phyloP scores from a whole-genome alignment of 2,113 vertebrate species.

The Cyphomyrus discorhynchus region DNA sequence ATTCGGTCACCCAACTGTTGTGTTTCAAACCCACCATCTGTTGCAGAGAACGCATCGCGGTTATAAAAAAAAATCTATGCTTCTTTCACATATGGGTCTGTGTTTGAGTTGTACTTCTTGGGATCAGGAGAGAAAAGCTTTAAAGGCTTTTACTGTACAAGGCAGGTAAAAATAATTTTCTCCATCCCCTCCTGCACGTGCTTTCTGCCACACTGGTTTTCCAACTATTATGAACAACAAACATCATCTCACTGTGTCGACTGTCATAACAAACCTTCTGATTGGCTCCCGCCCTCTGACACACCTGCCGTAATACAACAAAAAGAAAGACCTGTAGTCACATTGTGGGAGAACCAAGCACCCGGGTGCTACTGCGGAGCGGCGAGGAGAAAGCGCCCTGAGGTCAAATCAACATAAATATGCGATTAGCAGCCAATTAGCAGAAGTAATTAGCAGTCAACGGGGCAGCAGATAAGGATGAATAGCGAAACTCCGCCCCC shows the following conservation, averaged over 20 bases:
- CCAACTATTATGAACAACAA: neutral
- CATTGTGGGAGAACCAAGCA: neutral
- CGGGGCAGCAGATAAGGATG: neutral
- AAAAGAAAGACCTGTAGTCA: neutral
- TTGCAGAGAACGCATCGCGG: neutral
- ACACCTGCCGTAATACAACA: neutral
- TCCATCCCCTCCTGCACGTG: neutral
- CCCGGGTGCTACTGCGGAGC: too few species aligned
- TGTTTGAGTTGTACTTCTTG: neutral
- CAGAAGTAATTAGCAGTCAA: neutral
- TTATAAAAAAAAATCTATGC: neutral
- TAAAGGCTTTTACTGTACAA: neutral
- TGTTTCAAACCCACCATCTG: neutral
- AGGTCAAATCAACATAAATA: conserved; percentile 15
- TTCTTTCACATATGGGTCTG: neutral
- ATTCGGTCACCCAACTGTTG: neutral
- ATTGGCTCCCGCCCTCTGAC: neutral
- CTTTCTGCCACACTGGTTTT: neutral
- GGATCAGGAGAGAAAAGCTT: neutral
- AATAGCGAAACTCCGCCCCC: neutral
- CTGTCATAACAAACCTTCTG: neutral
- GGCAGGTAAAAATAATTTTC: neutral
- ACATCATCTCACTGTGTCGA: neutral
- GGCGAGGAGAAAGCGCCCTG: neutral
- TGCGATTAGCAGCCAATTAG: conserved; percentile 3